Evolutionary conservation across 1,140 invertebrate species (phyloP).

Genomic region (Amyelois transitella): DNA sequence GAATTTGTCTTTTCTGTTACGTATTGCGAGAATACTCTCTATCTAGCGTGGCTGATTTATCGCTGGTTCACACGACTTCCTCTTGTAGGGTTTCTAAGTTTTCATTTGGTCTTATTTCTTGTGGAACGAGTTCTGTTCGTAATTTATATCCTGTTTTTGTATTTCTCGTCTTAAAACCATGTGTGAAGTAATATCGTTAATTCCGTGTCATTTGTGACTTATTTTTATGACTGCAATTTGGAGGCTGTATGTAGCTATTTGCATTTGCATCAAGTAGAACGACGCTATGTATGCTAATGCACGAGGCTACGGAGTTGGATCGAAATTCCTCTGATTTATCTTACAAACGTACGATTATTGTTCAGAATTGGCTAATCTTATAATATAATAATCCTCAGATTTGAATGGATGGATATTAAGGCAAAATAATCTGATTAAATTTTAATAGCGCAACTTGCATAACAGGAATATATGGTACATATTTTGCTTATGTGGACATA

Average conservation of each 20-base stretch:
- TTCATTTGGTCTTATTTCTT: not conserved
- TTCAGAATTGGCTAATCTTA: not conserved
- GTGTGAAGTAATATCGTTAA: not conserved
- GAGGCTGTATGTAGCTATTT: not conserved
- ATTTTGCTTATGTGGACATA: too few relatives aligned
- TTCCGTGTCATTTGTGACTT: not conserved
- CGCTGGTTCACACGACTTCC: not conserved
- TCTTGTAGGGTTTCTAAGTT: not conserved
- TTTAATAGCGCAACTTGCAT: too few relatives aligned
- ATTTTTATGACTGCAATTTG: not conserved
- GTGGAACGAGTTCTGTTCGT: not conserved
- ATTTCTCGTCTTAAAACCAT: not conserved
- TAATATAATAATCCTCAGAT: too few relatives aligned
- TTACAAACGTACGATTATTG: not conserved
- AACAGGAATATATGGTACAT: too few relatives aligned
- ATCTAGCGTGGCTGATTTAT: not conserved
- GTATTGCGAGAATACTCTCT: constrained; percentile 4
- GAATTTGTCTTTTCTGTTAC: constrained; percentile 1
- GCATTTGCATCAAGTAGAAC: not conserved
- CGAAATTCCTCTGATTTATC: not conserved
- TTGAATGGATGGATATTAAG: too few relatives aligned
- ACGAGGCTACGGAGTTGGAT: not conserved
- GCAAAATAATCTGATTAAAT: too few relatives aligned
- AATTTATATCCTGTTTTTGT: not conserved
- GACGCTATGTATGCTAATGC: not conserved